Evolutionary conservation across 2,113 vertebrate species (phyloP).

Genomic region (Egretta garzetta): DNA sequence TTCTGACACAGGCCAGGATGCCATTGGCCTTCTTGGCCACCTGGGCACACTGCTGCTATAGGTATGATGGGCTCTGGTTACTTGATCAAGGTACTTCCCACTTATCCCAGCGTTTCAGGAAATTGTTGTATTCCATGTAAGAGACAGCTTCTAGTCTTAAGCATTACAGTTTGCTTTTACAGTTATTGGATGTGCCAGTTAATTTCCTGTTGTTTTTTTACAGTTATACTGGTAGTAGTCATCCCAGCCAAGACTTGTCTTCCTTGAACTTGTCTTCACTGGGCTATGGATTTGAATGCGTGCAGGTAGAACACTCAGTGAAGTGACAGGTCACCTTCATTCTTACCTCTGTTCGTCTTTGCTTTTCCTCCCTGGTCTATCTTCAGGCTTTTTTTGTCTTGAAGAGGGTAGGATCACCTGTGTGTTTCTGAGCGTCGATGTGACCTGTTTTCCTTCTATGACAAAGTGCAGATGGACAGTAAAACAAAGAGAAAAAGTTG

Average conservation of each 20-base stretch:
- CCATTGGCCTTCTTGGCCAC: too few relatives aligned
- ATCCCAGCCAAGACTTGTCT: not conserved
- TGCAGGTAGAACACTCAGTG: not conserved
- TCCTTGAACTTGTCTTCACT: not conserved
- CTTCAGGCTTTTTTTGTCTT: not conserved
- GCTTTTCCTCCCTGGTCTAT: not conserved
- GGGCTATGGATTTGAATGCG: not conserved
- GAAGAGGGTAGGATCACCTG: not conserved
- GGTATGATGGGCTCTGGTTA: not conserved
- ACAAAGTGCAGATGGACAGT: not conserved
- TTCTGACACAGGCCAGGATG: too few relatives aligned
- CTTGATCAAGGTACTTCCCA: not conserved
- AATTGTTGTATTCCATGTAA: not conserved
- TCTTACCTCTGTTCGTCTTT: not conserved
- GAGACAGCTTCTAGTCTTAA: not conserved
- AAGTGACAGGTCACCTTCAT: not conserved
- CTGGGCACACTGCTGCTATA: too few relatives aligned
- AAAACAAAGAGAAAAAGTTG: not conserved
- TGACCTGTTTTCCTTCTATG: not conserved
- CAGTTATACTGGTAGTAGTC: not conserved
- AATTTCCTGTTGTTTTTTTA: not conserved
- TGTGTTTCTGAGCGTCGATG: not conserved
- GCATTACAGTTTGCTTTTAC: not conserved
- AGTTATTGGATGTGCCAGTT: not conserved
- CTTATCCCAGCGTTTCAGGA: not conserved